These are phyloP conservation scores for Mus minutoides DNA, from an alignment of 2,797 vertebrate species.

Conservation along the genomic window DNA sequence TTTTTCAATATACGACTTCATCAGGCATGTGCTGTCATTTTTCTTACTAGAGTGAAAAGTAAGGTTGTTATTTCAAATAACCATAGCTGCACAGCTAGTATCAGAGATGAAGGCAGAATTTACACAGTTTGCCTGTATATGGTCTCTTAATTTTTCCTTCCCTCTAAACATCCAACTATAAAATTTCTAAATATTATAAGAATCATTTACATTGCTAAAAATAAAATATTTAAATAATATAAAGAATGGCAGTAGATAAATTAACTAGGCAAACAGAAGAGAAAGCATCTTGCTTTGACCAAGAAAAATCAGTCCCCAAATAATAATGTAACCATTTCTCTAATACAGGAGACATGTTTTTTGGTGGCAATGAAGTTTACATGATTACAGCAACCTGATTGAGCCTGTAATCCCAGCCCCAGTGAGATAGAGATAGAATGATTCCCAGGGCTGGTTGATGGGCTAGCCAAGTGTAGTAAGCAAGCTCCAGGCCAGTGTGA, in stretches of 20 bases:
- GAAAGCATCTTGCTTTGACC: conserved; percentile 21
- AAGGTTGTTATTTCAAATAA: neutral
- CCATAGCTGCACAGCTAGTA: neutral
- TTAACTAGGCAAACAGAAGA: conserved; percentile 7
- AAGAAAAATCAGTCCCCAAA: neutral
- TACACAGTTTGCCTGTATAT: neutral
- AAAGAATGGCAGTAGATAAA: neutral
- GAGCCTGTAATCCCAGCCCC: neutral
- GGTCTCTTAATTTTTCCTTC: neutral
- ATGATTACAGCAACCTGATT: neutral
- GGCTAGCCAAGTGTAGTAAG: neutral
- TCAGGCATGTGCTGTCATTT: neutral
- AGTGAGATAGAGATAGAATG: neutral
- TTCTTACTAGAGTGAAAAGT: neutral
- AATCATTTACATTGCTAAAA: neutral
- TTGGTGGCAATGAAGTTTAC: neutral
- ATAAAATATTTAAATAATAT: neutral
- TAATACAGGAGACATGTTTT: neutral
- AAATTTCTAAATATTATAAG: conserved; percentile 7
- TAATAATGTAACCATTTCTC: neutral
- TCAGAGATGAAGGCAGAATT: conserved; percentile 13
- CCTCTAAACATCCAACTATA: neutral
- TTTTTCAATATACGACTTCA: neutral
- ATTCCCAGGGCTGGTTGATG: neutral
- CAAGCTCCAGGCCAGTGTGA: no score